Evolutionary conservation across 2,888 invertebrate genomes (phyloP).

Genomic region (Frankliniella intonsa): DNA sequence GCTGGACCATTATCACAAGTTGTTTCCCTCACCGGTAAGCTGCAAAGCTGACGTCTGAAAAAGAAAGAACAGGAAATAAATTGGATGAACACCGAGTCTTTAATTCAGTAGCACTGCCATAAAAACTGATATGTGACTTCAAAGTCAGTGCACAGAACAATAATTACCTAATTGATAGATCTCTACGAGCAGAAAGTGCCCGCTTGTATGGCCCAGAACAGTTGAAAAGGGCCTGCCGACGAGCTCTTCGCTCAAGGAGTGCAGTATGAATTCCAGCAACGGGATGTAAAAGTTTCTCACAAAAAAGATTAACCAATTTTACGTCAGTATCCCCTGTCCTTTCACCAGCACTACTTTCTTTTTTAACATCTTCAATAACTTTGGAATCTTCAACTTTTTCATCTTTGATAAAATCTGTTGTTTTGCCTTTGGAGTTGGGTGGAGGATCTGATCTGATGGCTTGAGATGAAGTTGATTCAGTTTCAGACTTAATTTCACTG

Average conservation of each 20-base stretch:
- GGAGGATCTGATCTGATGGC: too few species aligned
- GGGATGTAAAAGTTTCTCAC: slow-evolving; percentile 44
- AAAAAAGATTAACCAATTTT: slow-evolving; percentile 35
- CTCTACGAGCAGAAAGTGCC: slow-evolving; percentile 73
- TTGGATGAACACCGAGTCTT: background rate
- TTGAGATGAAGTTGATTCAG: too few species aligned
- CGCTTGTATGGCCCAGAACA: slow-evolving; percentile 70
- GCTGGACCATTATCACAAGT: slow-evolving; percentile 12
- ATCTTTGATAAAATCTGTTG: too few species aligned
- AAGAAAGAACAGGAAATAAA: slow-evolving; percentile 29
- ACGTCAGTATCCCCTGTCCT: slow-evolving; percentile 34
- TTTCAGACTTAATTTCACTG: too few species aligned
- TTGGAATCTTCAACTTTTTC: slow-evolving; percentile 12
- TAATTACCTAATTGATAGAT: slow-evolving; percentile 59
- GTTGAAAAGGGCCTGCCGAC: slow-evolving; percentile 59
- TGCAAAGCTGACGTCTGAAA: slow-evolving; percentile 43
- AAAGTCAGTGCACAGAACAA: background rate
- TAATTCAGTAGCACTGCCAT: background rate
- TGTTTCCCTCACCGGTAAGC: slow-evolving; percentile 34
- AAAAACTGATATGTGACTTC: background rate
- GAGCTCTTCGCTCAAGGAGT: slow-evolving; percentile 55
- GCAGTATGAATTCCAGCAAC: slow-evolving; percentile 56
- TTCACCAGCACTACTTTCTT: slow-evolving; percentile 29
- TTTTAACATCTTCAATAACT: slow-evolving; percentile 36
- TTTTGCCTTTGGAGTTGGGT: too few species aligned